Percentiles rank a stretch among this genome's conserved stretches.
Evolutionary conservation across 2,888 invertebrate genomes (phyloP).

Genomic region (Andrena trimmerana): DNA sequence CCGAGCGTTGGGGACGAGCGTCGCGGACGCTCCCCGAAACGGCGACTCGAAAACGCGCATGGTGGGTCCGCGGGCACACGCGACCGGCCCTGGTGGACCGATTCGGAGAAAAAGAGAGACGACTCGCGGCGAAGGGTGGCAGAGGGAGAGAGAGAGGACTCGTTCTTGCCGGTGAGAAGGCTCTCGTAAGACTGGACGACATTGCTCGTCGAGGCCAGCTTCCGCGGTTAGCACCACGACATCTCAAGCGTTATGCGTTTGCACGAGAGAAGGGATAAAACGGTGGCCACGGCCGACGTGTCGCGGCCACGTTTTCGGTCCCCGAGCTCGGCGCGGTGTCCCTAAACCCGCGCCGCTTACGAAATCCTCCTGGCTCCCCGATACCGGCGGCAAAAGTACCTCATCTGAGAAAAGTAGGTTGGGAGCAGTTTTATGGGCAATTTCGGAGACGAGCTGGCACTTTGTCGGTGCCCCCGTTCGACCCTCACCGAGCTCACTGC

Average conservation of each 20-base stretch:
- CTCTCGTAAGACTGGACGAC: conserved; percentile 81
- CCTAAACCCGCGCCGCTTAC: conserved; percentile 14
- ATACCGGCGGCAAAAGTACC: conserved; percentile 4
- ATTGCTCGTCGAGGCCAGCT: conserved; percentile 81
- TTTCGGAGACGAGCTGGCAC: background rate
- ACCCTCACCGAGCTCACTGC: conserved; percentile 3
- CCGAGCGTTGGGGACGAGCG: background rate
- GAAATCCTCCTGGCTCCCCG: conserved; percentile 4
- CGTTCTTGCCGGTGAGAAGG: conserved; percentile 76
- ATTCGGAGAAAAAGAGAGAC: conserved; percentile 29
- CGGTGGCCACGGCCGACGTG: conserved; percentile 24
- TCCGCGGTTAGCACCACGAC: conserved; percentile 74
- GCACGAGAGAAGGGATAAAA: conserved; percentile 59
- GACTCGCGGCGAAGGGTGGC: background rate
- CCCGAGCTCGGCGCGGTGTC: conserved; percentile 10
- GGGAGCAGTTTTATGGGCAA: conserved; percentile 20
- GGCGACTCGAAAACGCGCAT: conserved; percentile 3
- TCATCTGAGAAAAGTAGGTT: conserved; percentile 4
- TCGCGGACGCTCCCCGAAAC: background rate
- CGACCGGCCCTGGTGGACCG: background rate
- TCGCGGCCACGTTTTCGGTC: conserved; percentile 53
- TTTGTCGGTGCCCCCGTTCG: background rate
- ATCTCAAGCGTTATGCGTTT: conserved; percentile 48
- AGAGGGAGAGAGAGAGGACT: conserved; percentile 21
- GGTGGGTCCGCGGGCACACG: background rate